Base-by-base conservation (phyloP, 2,113 vertebrate genomes). In the Calypte anna region DNA sequence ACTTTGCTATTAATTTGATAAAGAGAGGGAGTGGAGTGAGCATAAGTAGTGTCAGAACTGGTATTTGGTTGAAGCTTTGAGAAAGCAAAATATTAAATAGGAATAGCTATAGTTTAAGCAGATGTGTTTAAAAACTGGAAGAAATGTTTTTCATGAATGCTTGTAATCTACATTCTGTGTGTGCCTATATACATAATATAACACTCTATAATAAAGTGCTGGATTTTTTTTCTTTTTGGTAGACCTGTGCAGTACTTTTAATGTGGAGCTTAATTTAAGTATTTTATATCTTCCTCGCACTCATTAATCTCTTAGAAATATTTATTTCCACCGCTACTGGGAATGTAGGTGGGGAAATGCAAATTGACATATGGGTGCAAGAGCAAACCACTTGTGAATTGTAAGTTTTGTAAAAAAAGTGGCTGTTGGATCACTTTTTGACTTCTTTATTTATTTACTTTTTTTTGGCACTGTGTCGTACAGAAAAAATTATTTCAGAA, bases 351-450 rank as follows among this genome's bases (percentile, higher is more conserved):
- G 40, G 36, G 48, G 64, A 64, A 57, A 53, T 82, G 3, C 30
- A 83, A 7, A 0, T 23, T 82, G n/a, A 43, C 13, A 25, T 10
- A 53, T 0, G 0, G 18, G 16, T 77, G 3, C 12, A 78, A 51
- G 48, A 91, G 44, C 8, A 66, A 95, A 46, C 8, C 8, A n/a
- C 31, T 72, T n/a, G 7, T 68, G 58, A 79, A 57, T 23, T 28
- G 7, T 6, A 73, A 61, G 24, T 10, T 7, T 54, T 53, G 36
- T 48, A 50, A 77, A 86, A 86, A 88, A 44, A 36, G n/a, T 38
- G 14, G 2, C 19, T 46, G 10, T 57, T 77, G 33, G 2, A 59
- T 72, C 16, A 22, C 17, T 43, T 82, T 66, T 76, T 62, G 10
- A 55, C 57, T 21, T 48, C 8, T 48, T 48, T 57, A 6, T 75